phyloP scores from a whole-genome alignment of 1,140 invertebrate species.

The Lepidurus couesii region DNA sequence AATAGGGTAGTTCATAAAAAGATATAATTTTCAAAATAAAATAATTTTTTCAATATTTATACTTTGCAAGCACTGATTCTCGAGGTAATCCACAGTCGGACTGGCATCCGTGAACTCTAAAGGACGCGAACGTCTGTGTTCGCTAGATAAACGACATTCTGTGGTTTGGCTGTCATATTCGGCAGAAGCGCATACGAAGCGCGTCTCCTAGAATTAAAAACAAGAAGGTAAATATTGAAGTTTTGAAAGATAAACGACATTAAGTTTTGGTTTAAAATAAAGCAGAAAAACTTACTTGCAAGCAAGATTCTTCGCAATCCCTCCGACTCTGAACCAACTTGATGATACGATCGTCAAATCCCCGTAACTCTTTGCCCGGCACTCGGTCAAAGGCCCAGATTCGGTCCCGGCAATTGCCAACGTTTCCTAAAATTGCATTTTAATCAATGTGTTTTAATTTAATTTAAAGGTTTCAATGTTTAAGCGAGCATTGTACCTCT shows the following conservation, averaged over 20 bases:
- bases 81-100: slow-evolving; percentile 48
- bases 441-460: slow-evolving; percentile 2
- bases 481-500: slow-evolving; percentile 40
- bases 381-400: slow-evolving; percentile 51
- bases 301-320: slow-evolving; percentile 49
- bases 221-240: slow-evolving; percentile 25
- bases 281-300: slow-evolving; percentile 41
- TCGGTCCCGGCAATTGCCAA: slow-evolving; percentile 45
- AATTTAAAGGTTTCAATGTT: not conserved
- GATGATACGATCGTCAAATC: slow-evolving; percentile 44
- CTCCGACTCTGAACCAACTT: slow-evolving; percentile 45
- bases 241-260: too few species aligned
- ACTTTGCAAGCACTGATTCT: slow-evolving; percentile 49
- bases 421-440: slow-evolving; percentile 37
- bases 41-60: too few species aligned
- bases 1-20: slow-evolving; percentile 4
- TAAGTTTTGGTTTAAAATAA: too few species aligned
- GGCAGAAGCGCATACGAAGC: slow-evolving; percentile 47
- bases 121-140: slow-evolving; percentile 46
- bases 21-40: slow-evolving; percentile 17
- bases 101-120: slow-evolving; percentile 44
- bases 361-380: slow-evolving; percentile 47
- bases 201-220: slow-evolving; percentile 33
- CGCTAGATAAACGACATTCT: slow-evolving; percentile 47
- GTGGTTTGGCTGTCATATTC: slow-evolving; percentile 48